Conservation (phyloP, 2,888 invertebrate species). For the Notodonta ziczac region DNA sequence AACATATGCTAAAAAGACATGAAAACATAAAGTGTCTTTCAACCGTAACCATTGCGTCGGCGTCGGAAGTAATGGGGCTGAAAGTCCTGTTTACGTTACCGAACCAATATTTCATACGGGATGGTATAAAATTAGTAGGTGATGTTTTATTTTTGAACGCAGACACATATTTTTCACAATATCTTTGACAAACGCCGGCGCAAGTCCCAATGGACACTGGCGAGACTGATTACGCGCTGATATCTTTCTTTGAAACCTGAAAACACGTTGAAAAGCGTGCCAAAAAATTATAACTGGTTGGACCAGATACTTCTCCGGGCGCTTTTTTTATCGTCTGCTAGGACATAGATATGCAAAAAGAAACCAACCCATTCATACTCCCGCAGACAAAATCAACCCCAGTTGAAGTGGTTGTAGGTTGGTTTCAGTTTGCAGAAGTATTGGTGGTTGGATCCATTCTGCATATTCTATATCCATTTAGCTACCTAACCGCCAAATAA, state of each 20-base stretch:
- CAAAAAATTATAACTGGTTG: neutral
- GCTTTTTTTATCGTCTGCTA: no score
- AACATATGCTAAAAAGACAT: no score
- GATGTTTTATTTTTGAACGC: neutral
- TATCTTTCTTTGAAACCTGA: neutral
- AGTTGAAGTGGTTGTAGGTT: no score
- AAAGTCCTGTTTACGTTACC: slow-evolving; percentile 1
- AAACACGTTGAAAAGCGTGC: neutral
- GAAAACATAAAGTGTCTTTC: no score
- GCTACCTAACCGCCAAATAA: no score
- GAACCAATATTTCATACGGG: neutral
- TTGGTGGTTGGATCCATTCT: no score
- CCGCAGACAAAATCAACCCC: no score
- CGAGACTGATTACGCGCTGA: neutral
- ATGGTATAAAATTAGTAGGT: neutral
- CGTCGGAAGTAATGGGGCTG: neutral
- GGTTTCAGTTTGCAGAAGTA: no score
- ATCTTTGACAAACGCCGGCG: slow-evolving; percentile 25
- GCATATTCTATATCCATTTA: no score
- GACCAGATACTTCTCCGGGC: no score
- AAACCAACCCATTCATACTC: no score
- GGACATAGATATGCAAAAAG: no score
- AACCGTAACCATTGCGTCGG: neutral
- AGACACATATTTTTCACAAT: neutral
- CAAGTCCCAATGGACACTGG: slow-evolving; percentile 2